Evolutionary conservation across 2,888 invertebrate species (phyloP), one percentile per base, ranked within the genome.

Genomic region (Tetranychus truncatus): DNA sequence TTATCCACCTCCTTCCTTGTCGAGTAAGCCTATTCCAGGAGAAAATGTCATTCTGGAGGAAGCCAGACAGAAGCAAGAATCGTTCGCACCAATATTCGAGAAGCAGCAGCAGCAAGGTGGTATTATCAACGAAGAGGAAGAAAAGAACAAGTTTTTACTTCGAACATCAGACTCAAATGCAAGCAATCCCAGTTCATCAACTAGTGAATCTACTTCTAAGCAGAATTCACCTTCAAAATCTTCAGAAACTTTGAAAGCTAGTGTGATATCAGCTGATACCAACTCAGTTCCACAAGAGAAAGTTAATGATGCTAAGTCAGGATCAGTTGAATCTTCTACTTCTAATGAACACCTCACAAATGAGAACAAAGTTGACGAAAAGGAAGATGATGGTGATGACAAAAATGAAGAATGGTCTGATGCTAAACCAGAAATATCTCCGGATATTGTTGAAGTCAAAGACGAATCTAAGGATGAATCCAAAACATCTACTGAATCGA

Each of bases 141-240:
- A 55, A 55, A 72, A 72, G 71, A 65, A 55, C 34, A 65, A 45
- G 55, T 66, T 55, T 75, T 66, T 75, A 69, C 69, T 45, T 72
- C 55, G 46, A 75, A 75, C 55, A 75, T 75, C 44, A 72, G 72
- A 73, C 45, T 21, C n/a, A n/a, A 69, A 34, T 69, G 69, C 69
- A 24, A 34, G 34, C 20, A 34, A 9, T 69, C 11, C 69, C n/a
- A n/a, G 69, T 69, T 55, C 55, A 15, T 55, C 55, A 15, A 55
- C 55, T 6, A 55, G 55, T 55, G 55, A 55, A 55, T 55, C 55
- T 55, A 15, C 55, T 55, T 55, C 55, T 15, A 55, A 55, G 6
- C 55, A 55, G 15, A 55, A 15, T 55, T 55, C 55, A 15, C 55
- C 55, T 55, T 9, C 15, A 15, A 55, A 55, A 55, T 55, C 55